Base-by-base conservation (phyloP, 2,113 vertebrate genomes). In the Hippocampus abdominalis region DNA sequence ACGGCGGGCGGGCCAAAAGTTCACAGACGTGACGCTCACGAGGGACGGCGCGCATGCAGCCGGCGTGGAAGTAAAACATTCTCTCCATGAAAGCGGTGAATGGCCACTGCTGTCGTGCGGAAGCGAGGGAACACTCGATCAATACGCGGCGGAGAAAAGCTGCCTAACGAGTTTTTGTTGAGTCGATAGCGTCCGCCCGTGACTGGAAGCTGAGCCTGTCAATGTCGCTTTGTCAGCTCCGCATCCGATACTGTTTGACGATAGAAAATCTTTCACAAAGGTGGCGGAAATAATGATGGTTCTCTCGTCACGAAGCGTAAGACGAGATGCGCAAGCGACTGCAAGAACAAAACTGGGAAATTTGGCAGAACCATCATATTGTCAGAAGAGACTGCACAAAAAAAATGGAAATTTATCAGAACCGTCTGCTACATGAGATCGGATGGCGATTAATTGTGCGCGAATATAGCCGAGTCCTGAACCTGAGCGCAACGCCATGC, bases 101-200 rank as follows among this genome's bases (percentile, higher is more conserved):
- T 12, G 66, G 44, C 63, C 51, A 69, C 2, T 6, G 32, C 32
- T 36, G 27, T 64, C 10, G 36, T 0, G 36, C 74, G n/a, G 23
- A 27, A 64, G 64, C 49, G 77, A 23, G 4, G 40, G 39, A 42
- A 42, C 42, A 18, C 44, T 74, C 70, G 9, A 80, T 80, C 84
- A 71, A 81, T 84, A 72, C 18, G 40, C 27, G n/a, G 39, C 12
- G 46, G 36, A 71, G 76, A 70, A 70, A 65, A 71, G 75, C 48
- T 20, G 25, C 57, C 61, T 83, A 82, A 89, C 80, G 66, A 85
- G 71, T 71, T 77, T 86, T 76, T 80, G 76, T 72, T 77, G 73
- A 77, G 68, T 80, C 83, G 77, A 82, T 85, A 79, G 67, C 36
- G 61, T 62, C 49, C 68, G 77, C 69, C 64, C 74, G 64, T 69